These are phyloP conservation scores for Halcyon malimbica DNA, from an alignment of 2,113 vertebrate species.

Conservation along the genomic window DNA sequence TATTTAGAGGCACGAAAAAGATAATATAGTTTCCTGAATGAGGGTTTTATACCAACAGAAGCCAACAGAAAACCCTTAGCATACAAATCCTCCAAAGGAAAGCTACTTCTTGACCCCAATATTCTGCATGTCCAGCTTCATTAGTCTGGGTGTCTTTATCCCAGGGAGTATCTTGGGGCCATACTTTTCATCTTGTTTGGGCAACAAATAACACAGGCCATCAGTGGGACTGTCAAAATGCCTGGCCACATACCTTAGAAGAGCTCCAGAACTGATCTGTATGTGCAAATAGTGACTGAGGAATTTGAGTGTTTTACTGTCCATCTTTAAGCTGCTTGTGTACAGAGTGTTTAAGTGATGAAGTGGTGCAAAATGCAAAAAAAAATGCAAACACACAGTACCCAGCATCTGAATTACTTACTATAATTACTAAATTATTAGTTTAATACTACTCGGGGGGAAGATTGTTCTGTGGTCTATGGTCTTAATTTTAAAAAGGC, in stretches of 20 bases:
- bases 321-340: neutral
- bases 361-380: neutral
- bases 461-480: neutral
- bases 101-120: neutral
- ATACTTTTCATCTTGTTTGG: neutral
- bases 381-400: neutral
- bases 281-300: neutral
- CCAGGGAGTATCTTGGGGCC: neutral
- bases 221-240: neutral
- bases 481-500: neutral
- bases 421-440: too few species aligned
- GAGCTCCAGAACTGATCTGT: neutral
- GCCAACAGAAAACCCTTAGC: neutral
- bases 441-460: neutral
- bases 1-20: neutral
- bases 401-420: neutral
- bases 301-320: neutral
- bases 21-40: neutral
- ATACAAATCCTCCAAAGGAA: neutral
- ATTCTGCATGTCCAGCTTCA: neutral
- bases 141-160: neutral
- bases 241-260: neutral
- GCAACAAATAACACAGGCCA: neutral
- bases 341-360: neutral
- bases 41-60: neutral